Conservation (phyloP, 1,140 invertebrate genomes). For the Dinoponera quadriceps region DNA sequence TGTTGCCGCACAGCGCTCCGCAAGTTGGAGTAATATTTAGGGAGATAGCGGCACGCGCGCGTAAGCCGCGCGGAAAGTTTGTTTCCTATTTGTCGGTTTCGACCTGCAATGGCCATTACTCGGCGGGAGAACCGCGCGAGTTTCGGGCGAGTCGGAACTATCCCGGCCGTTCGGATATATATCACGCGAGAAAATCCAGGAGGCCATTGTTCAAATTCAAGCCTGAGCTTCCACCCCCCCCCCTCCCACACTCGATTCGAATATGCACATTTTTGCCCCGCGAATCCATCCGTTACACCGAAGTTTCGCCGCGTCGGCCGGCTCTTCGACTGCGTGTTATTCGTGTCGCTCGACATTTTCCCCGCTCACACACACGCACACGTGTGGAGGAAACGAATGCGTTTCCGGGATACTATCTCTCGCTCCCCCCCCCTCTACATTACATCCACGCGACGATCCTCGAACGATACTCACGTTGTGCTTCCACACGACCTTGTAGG, state of each 20-base stretch:
- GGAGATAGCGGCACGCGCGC: constrained; percentile 16
- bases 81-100: constrained; percentile 53
- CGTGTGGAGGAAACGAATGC: neutral
- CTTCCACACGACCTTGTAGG: constrained; percentile 96
- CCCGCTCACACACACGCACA: neutral
- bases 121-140: neutral
- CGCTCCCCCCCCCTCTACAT: too few relatives aligned
- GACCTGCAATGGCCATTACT: constrained; percentile 47
- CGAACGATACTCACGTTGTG: constrained; percentile 92
- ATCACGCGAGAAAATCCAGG: constrained; percentile 34
- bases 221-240: neutral
- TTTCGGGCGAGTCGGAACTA: constrained; percentile 45
- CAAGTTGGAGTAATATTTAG: constrained; percentile 38
- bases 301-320: neutral
- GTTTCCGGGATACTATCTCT: too few relatives aligned
- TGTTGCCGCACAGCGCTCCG: neutral
- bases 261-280: constrained; percentile 15
- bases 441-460: too few relatives aligned
- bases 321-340: too few relatives aligned
- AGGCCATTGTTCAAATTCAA: constrained; percentile 45
- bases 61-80: constrained; percentile 41
- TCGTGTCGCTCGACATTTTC: neutral
- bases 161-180: constrained; percentile 46
- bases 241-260: neutral
- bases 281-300: neutral